Evolutionary conservation across 2,797 vertebrate species (phyloP), one percentile per base, ranked within the genome.

Genomic region (Paramormyrops hopkinsi): DNA sequence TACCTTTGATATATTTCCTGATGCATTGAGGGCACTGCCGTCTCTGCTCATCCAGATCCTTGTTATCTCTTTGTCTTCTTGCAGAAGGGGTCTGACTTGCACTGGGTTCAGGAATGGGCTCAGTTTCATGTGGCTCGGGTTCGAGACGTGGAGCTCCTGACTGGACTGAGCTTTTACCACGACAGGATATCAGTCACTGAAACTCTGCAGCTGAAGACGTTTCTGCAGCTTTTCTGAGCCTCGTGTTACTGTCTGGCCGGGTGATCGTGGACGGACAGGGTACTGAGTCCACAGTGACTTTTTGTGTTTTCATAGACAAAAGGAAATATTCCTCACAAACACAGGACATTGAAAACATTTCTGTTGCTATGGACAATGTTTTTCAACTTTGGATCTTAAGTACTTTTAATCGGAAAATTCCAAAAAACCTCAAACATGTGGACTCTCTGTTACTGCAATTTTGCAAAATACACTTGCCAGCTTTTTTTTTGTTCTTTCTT

Each of bases 101-200:
- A 92, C 4, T 99, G 98, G 97, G 93, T 97, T 90, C 94, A 97
- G 93, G 94, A 97, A 11, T 97, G 98, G 95, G 90, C 97, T 65
- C 93, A 94, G 85, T 94, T 96, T 85, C 98, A 99, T 50, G 56
- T 91, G 0, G 96, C 97, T 0, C 95, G 98, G 17, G 96, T 99
- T 48, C 94, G 97, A 73, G 99, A 99, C 89, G 92, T 99, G 8
- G 98, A 99, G 91, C 95, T 98, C 76, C 95, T 99, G 44, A 97
- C 97, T 0, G 98, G 98, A 37, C 96, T 99, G 90, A 97, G 98
- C 93, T 99, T 99, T 94, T 99, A 98, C 93, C 97, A 97, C 46
- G 95, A 95, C 89, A 95, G 94, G 91, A 22, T 94, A 94, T 92
- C 97, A 0, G 89, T 99, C 88, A 94, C 95, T 0, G 95, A 99